A percentile compares a stretch with the other conserved stretches of the same genome.
Evolutionary conservation across 2,888 invertebrate genomes (phyloP).

Genomic region (Dendrolimus pini): DNA sequence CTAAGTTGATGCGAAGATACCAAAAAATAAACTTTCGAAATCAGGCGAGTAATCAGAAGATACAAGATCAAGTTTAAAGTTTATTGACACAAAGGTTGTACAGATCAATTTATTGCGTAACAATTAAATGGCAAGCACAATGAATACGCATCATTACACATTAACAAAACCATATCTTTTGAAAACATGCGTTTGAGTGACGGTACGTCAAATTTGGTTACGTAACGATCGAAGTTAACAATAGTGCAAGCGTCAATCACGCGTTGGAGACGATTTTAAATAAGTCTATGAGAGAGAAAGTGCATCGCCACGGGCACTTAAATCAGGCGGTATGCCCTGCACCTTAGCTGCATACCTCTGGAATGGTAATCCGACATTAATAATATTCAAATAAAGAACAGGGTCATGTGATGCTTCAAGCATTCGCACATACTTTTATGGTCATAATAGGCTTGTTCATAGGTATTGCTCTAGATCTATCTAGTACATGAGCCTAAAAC

Average conservation of each 20-base stretch:
- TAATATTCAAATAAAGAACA: too few species aligned
- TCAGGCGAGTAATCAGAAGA: too few species aligned
- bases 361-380: slow-evolving; percentile 1
- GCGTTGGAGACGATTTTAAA: slow-evolving; percentile 71
- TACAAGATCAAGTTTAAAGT: neutral
- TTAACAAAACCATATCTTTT: slow-evolving; percentile 61
- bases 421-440: too few species aligned
- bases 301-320: slow-evolving; percentile 41
- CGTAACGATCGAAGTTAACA: slow-evolving; percentile 56
- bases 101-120: slow-evolving; percentile 57
- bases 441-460: too few species aligned
- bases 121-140: slow-evolving; percentile 69
- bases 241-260: slow-evolving; percentile 59
- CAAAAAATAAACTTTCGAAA: too few species aligned
- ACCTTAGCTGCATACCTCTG: slow-evolving; percentile 15
- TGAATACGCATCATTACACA: slow-evolving; percentile 70
- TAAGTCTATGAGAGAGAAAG: slow-evolving; percentile 71
- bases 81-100: slow-evolving; percentile 49
- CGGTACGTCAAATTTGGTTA: slow-evolving; percentile 61
- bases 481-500: too few species aligned
- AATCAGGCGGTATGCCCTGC: slow-evolving; percentile 24
- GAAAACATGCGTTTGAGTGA: slow-evolving; percentile 59
- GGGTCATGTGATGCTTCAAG: too few species aligned
- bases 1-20: too few species aligned
- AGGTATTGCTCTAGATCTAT: too few species aligned